Base-by-base conservation (phyloP, 2,888 invertebrate genomes). In the Malthinus flaveolus region DNA sequence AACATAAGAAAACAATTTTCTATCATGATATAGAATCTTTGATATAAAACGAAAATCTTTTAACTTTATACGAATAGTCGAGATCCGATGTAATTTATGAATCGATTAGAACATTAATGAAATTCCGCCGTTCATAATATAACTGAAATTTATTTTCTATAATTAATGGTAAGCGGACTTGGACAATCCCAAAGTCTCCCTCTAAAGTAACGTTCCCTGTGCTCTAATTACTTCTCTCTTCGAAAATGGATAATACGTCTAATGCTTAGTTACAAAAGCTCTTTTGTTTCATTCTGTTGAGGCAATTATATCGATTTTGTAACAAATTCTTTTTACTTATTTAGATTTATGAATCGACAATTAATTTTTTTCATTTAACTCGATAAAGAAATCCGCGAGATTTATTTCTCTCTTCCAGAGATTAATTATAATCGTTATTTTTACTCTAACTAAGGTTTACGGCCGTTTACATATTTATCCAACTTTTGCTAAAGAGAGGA, bases 61-160 rank as follows among this genome's bases (percentile, higher is more conserved):
- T 42, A 32, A 49, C 15, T 7, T n/a, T 13, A 48, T 33, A 31
- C 53, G 53, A 58, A 48, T 48, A 53, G 49, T 53, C 49, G 48
- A 57, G 48, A 58, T 52, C 59, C 54, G 33, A 37, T 44, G 59
- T 59, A 59, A 59, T 59, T 59, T 59, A 59, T 59, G 51, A 48
- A 59, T 56, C 59, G 59, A 59, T 59, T 54, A 34, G 23, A 54
- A 47, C 59, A 59, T 59, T 59, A 59, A 59, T 59, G 59, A 59
- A 59, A 59, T 59, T 59, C 59, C 59, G 50, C 55, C 37, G 50
- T 47, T 51, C 51, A 59, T 59, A 56, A 56, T 54, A 59, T 55
- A 54, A 56, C 47, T 56, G 59, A 59, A 59, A 59, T 59, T 54
- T 59, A 59, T 51, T 59, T 56, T 47, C 51, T 51, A 46, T 59